Evolutionary conservation across 2,888 invertebrate species (phyloP).

Genomic region (Shargacucullia verbasci): DNA sequence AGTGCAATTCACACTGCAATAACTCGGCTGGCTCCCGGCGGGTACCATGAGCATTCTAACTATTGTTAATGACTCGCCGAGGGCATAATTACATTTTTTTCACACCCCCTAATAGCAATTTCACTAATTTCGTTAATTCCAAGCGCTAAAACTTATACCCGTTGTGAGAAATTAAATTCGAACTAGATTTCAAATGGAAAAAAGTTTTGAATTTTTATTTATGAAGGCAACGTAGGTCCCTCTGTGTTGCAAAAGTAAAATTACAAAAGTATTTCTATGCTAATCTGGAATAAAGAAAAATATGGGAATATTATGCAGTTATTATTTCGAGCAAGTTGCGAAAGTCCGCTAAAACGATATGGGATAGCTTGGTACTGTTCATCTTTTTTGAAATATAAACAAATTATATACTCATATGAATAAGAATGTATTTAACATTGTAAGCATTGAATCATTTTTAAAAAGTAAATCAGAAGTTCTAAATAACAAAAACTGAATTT

Average conservation of each 20-base stretch:
- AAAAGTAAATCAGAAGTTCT: constrained; percentile 20
- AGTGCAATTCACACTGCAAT: constrained; percentile 59
- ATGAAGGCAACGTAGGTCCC: constrained; percentile 14
- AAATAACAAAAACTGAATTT: constrained; percentile 32
- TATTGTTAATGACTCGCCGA: constrained; percentile 86
- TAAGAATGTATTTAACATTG: not conserved
- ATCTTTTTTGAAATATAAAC: no score
- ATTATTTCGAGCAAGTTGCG: constrained; percentile 11
- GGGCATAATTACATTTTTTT: constrained; percentile 86
- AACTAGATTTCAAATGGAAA: constrained; percentile 36
- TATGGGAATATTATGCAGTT: constrained; percentile 13
- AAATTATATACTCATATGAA: constrained; percentile 4
- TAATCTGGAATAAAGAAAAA: constrained; percentile 18
- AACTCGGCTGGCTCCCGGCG: constrained; percentile 56
- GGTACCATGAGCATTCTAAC: constrained; percentile 69
- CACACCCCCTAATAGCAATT: constrained; percentile 80
- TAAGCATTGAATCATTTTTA: constrained; percentile 25
- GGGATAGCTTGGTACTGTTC: no score
- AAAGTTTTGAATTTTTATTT: constrained; percentile 34
- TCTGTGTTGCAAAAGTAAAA: constrained; percentile 13
- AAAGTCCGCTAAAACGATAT: no score
- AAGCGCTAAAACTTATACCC: constrained; percentile 58
- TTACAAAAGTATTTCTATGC: constrained; percentile 31
- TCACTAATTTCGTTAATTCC: constrained; percentile 81
- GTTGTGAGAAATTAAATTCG: constrained; percentile 47